Conservation (phyloP, 92 coral and sea anemone genomes). For the Umimayanthus chanpuru region DNA sequence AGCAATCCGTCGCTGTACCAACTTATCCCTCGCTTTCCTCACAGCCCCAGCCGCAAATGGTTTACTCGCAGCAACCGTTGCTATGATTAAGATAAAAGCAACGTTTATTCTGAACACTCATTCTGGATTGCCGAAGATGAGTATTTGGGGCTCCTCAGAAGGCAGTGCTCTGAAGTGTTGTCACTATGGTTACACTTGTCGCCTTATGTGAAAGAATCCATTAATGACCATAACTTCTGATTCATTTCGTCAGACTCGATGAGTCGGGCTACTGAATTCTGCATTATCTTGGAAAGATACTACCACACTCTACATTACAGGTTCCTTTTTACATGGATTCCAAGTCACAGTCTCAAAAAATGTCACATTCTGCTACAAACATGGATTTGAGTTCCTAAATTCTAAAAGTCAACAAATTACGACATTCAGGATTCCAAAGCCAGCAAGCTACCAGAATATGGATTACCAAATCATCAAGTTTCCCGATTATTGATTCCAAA, state of each 20-base stretch:
- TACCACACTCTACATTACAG: not conserved
- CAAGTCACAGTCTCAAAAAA: not conserved
- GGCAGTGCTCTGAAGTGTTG: not conserved
- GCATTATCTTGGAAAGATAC: not conserved
- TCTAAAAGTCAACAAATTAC: too few relatives aligned
- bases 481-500: not conserved
- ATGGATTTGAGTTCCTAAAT: not conserved
- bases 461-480: too few relatives aligned
- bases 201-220: not conserved
- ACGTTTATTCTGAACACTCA: not conserved
- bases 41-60: slow-evolving; percentile 85
- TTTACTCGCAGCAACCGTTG: slow-evolving; percentile 79
- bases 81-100: slow-evolving; percentile 42
- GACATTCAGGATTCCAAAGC: not conserved
- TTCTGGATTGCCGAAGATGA: not conserved
- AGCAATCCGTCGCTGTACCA: slow-evolving; percentile 49
- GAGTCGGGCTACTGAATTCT: not conserved
- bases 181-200: not conserved
- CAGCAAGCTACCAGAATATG: not conserved
- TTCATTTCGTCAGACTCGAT: not conserved
- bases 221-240: not conserved
- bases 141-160: not conserved
- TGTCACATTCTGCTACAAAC: not conserved
- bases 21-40: slow-evolving; percentile 63
- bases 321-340: not conserved